Evolutionary conservation across 2,797 vertebrate species (phyloP).

Genomic region (Acipenser transmontanus): DNA sequence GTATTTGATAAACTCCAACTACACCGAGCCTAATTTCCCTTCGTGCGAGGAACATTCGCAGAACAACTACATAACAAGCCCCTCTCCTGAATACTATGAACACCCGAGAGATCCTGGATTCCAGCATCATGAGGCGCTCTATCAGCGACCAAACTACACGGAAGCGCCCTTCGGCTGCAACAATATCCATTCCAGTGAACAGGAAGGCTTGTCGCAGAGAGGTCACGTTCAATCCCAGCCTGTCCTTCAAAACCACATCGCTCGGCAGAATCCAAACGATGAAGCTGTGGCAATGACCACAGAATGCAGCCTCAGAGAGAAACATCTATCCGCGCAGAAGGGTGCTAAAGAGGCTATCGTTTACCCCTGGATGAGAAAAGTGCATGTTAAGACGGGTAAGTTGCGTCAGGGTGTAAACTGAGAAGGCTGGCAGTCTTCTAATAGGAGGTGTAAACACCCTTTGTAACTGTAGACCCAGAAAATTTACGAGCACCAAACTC

Average conservation of each 20-base stretch:
- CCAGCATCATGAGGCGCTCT: slow-evolving; percentile 74
- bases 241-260: slow-evolving; percentile 58
- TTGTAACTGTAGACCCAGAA: slow-evolving; percentile 71
- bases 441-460: slow-evolving; percentile 53
- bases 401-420: slow-evolving; percentile 57
- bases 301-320: slow-evolving; percentile 64
- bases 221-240: slow-evolving; percentile 63
- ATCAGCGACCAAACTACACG: slow-evolving; percentile 75
- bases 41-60: slow-evolving; percentile 94
- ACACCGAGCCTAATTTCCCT: slow-evolving; percentile 96
- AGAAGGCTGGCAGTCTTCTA: slow-evolving; percentile 43
- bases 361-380: slow-evolving; percentile 98
- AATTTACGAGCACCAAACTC: slow-evolving; percentile 94
- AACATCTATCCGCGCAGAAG: slow-evolving; percentile 61
- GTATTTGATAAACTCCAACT: slow-evolving; percentile 99
- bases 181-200: slow-evolving; percentile 53
- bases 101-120: slow-evolving; percentile 77
- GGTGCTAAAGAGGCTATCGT: slow-evolving; percentile 84
- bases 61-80: slow-evolving; percentile 76
- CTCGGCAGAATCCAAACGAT: slow-evolving; percentile 62
- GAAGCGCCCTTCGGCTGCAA: slow-evolving; percentile 73
- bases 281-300: slow-evolving; percentile 65
- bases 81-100: slow-evolving; percentile 72
- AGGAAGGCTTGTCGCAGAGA: slow-evolving; percentile 62
- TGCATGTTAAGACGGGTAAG: slow-evolving; percentile 92